Evolutionary conservation across 2,113 vertebrate species (phyloP), one percentile per base, ranked within the genome.

Genomic region (Nanorana parkeri): DNA sequence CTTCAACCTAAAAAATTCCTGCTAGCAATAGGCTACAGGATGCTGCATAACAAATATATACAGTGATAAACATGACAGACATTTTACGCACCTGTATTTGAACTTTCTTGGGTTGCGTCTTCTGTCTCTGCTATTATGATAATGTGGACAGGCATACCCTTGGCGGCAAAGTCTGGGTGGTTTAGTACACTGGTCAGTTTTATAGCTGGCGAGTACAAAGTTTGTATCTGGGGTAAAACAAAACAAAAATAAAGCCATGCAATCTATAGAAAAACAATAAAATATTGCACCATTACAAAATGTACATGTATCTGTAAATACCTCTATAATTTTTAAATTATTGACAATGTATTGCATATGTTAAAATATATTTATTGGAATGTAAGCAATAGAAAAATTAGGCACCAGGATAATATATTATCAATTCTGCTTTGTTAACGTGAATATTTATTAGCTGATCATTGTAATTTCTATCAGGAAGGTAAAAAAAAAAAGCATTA

Each of bases 131-230:
- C 95, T 95, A 84, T 94, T 97, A 88, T 97, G 96, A 89, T 95
- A 97, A 86, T 97, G 96, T 0, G 96, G 96, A 85, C 96, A 98
- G 0, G 96, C 96, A 0, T 98, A 97, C 75, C 96, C 96, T 88
- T 97, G 96, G 89, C 96, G 95, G 90, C 96, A 98, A 81, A 97
- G 94, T 87, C 96, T 93, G 0, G 96, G 96, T 1, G 96, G 96
- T 88, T 96, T 97, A 58, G 93, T 96, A 86, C 96, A 98, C 84
- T 95, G 96, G 80, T 97, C 96, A 0, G 96, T 98, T 93, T 98
- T 98, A 86, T 98, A 98, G 91, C 95, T 96, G 81, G 94, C 95
- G 89, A 98, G 90, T 85, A 98, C 96, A 85, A 97, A 98, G 87
- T 93, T 96, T 83, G 94, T 94, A 77, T 98, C 96, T 98, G 88